Percentiles rank a stretch among this genome's conserved stretches.
Conservation (phyloP, 1,140 invertebrate species). For the Cherax quadricarinatus region DNA sequence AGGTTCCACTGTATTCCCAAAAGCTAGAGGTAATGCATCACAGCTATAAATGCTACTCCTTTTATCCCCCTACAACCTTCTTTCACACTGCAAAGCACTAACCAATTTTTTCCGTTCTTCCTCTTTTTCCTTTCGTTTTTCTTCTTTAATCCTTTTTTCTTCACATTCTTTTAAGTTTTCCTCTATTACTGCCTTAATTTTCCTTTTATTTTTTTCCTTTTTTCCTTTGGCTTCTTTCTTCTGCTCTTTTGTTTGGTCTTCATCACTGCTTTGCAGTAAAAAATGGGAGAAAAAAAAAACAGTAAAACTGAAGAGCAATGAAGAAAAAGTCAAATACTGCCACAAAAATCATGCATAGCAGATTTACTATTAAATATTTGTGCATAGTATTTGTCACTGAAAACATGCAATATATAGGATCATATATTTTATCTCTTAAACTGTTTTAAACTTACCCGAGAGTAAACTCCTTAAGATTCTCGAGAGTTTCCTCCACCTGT, state of each 20-base stretch:
- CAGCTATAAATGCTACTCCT: too few relatives aligned
- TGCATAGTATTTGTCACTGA: too few relatives aligned
- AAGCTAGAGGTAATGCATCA: too few relatives aligned
- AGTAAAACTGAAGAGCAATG: neutral
- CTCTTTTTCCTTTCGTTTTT: slow-evolving; percentile 14
- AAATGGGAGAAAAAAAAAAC: neutral
- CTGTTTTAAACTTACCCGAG: too few relatives aligned
- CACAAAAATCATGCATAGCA: too few relatives aligned
- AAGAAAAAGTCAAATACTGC: too few relatives aligned
- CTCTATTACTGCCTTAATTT: neutral
- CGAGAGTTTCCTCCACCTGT: too few relatives aligned
- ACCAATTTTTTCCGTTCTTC: slow-evolving; percentile 14
- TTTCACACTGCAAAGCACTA: neutral
- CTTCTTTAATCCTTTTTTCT: slow-evolving; percentile 11
- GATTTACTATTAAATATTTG: too few relatives aligned
- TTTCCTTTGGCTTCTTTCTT: neutral
- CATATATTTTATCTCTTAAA: too few relatives aligned
- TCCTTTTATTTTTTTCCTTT: neutral
- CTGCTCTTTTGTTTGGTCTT: neutral
- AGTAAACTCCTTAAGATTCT: too few relatives aligned
- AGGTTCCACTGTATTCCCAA: too few relatives aligned
- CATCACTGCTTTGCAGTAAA: neutral
- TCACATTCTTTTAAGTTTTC: neutral
- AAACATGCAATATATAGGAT: too few relatives aligned
- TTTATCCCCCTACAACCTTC: neutral